Conservation (phyloP, 2,888 invertebrate genomes). For the Apodemia mormo region DNA sequence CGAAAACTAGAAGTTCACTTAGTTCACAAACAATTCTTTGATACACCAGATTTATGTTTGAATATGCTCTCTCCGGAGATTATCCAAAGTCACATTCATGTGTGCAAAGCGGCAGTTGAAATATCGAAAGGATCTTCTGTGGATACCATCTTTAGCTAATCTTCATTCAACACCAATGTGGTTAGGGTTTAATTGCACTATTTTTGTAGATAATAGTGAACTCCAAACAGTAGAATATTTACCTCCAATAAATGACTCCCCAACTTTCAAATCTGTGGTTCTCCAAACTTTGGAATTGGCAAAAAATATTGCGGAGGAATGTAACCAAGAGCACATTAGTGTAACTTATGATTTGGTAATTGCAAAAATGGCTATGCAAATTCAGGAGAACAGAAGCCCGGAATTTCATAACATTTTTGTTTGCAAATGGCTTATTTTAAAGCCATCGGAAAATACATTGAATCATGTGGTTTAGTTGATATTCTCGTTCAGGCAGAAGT, state of each 20-base stretch:
- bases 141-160: no score
- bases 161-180: no score
- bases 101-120: no score
- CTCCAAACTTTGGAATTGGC: not conserved
- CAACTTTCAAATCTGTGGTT: not conserved
- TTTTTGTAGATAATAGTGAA: no score
- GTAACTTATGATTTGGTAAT: not conserved
- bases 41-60: no score
- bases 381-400: not conserved
- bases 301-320: not conserved
- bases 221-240: not conserved
- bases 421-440: not conserved
- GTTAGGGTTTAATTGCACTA: no score
- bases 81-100: no score
- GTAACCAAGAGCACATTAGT: not conserved
- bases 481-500: not conserved
- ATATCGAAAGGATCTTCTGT: no score
- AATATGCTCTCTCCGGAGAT: no score
- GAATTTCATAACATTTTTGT: not conserved
- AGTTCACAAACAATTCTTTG: no score
- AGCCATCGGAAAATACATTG: not conserved
- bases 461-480: not conserved
- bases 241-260: not conserved
- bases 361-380: not conserved
- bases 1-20: no score